Conservation (phyloP, 37 sponge, comb jelly and placozoan genomes). For the Dysidea cf. avara region DNA sequence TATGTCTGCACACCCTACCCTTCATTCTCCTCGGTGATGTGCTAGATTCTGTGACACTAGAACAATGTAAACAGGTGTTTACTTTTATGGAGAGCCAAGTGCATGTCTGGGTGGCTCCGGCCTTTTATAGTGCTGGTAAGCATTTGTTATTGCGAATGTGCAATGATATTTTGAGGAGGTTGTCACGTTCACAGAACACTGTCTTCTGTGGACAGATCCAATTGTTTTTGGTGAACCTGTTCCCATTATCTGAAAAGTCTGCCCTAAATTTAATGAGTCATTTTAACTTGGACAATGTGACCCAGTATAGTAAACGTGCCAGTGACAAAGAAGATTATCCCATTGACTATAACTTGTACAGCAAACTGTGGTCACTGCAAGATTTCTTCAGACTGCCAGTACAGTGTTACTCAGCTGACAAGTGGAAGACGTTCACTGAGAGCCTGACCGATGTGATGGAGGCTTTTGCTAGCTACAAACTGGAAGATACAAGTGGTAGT, state of each 20-base stretch:
- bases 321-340: constrained; percentile 4
- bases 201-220: constrained; percentile 98
- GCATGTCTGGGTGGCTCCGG: constrained; percentile 63
- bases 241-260: constrained; percentile 94
- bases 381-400: constrained; percentile 90
- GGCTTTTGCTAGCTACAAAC: constrained; percentile 74
- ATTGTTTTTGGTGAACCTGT: constrained; percentile 92
- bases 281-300: constrained; percentile 97
- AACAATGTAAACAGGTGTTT: constrained; percentile 78
- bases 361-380: constrained; percentile 92
- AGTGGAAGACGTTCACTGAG: constrained; percentile 69
- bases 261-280: constrained; percentile 96
- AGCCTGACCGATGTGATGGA: constrained; percentile 47
- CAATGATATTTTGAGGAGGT: constrained; percentile 91
- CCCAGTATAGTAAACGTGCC: constrained; percentile 59
- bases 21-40: constrained; percentile 88
- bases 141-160: constrained; percentile 85
- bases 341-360: constrained; percentile 86
- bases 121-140: constrained; percentile 82
- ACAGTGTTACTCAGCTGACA: constrained; percentile 65
- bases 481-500: constrained; percentile 38
- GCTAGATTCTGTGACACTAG: constrained; percentile 83
- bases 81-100: constrained; percentile 67
- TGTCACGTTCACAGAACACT: constrained; percentile 87
- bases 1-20: constrained; percentile 71